Conservation (phyloP, 2,113 vertebrate genomes). For the Mobula birostris region DNA sequence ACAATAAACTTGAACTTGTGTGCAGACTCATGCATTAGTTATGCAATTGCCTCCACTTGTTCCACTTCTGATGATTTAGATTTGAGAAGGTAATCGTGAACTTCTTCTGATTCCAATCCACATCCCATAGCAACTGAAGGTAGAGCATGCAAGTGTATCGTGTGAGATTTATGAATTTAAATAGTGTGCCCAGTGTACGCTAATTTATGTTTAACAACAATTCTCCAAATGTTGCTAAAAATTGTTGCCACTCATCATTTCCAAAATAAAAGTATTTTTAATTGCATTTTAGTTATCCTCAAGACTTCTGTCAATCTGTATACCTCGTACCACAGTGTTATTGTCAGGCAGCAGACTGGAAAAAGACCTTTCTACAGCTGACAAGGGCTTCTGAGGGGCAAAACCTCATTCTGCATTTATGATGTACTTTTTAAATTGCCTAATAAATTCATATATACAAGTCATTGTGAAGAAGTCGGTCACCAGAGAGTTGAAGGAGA, state of each 20-base stretch:
- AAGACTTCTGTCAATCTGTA: neutral
- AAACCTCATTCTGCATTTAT: slow-evolving; percentile 8
- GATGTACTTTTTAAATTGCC: slow-evolving; percentile 17
- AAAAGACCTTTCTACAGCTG: neutral
- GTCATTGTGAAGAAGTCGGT: slow-evolving; percentile 10
- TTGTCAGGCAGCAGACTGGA: neutral
- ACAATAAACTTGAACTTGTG: no score
- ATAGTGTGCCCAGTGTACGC: neutral
- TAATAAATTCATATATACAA: slow-evolving; percentile 27
- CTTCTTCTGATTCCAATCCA: neutral
- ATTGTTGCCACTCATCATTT: neutral
- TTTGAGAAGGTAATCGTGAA: neutral
- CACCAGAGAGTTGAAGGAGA: slow-evolving; percentile 4
- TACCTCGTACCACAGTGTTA: neutral
- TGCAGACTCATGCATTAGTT: no score
- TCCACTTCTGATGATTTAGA: neutral
- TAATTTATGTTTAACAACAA: neutral
- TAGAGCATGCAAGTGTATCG: neutral
- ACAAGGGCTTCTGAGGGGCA: neutral
- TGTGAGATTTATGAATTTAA: neutral
- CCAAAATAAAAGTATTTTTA: neutral
- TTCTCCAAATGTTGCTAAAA: slow-evolving; percentile 4
- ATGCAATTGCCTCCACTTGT: neutral
- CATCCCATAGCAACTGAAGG: neutral
- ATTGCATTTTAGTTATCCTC: neutral